Evolutionary conservation across 1,140 invertebrate genomes (phyloP).

Genomic region (Drosophila murphyi): DNA sequence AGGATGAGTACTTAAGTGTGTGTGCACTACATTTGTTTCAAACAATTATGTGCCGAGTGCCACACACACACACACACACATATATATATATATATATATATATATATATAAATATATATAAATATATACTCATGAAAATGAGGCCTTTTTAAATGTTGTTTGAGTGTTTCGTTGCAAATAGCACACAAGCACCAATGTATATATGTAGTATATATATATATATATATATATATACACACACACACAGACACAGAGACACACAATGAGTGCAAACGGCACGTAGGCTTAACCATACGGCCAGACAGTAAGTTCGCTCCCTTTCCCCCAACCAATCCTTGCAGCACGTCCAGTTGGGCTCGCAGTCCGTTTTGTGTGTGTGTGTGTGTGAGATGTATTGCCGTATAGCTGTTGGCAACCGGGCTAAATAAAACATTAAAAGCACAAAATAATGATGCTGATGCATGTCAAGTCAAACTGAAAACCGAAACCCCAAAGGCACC

Average conservation of each 20-base stretch:
- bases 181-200: slow-evolving; percentile 32
- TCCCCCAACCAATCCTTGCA: not conserved
- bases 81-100: slow-evolving; percentile 2
- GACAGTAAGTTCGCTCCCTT: slow-evolving; percentile 32
- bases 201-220: not conserved
- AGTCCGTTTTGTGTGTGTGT: not conserved
- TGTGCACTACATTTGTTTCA: slow-evolving; percentile 76
- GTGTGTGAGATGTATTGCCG: slow-evolving; percentile 32
- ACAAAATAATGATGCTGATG: slow-evolving; percentile 81
- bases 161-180: slow-evolving; percentile 77
- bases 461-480: slow-evolving; percentile 80
- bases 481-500: slow-evolving; percentile 70
- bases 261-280: slow-evolving; percentile 65
- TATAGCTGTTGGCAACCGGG: slow-evolving; percentile 68
- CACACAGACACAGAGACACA: not conserved
- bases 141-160: slow-evolving; percentile 81
- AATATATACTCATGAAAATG: slow-evolving; percentile 64
- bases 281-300: slow-evolving; percentile 48
- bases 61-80: slow-evolving; percentile 31
- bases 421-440: slow-evolving; percentile 81
- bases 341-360: slow-evolving; percentile 19
- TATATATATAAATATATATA: too few relatives aligned
- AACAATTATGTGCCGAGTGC: slow-evolving; percentile 77
- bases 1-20: slow-evolving; percentile 23
- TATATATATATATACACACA: not conserved